Percentiles rank a stretch among this genome's conserved stretches.
These are phyloP conservation scores for Digitonthophagus gazella DNA, from an alignment of 2,888 invertebrate genomes.

Conservation along the genomic window DNA sequence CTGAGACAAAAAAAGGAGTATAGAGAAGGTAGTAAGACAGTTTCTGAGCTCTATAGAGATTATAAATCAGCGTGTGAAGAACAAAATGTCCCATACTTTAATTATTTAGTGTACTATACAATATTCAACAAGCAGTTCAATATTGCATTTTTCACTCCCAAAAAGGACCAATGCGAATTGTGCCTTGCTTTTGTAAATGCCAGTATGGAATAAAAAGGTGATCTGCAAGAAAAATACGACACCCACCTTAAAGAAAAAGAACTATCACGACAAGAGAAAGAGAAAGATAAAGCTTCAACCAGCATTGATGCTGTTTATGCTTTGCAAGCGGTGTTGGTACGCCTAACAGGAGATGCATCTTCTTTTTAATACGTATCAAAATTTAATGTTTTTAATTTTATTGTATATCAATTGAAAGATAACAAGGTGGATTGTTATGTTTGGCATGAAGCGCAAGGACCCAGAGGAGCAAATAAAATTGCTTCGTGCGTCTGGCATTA, in stretches of 20 bases:
- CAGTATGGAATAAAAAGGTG: background rate
- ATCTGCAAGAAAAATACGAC: conserved; percentile 6
- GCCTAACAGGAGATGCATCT: conserved; percentile 30
- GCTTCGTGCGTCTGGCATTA: conserved; percentile 31
- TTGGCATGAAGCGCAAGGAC: conserved; percentile 34
- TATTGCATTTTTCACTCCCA: conserved; percentile 18
- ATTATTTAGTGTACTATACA: conserved; percentile 5
- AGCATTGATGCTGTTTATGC: conserved; percentile 27
- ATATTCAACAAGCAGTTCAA: conserved; percentile 16
- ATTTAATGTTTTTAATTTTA: conserved; percentile 30
- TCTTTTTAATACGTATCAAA: conserved; percentile 33
- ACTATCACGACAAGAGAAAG: conserved; percentile 27
- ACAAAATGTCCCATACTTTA: background rate
- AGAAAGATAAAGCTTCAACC: conserved; percentile 27
- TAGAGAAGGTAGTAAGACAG: conserved; percentile 38
- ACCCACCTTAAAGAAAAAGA: conserved; percentile 29
- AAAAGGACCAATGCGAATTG: conserved; percentile 36
- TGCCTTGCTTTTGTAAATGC: conserved; percentile 38
- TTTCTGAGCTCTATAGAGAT: conserved; percentile 29
- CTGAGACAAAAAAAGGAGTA: conserved; percentile 28
- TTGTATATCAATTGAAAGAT: conserved; percentile 22
- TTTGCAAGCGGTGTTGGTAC: conserved; percentile 31
- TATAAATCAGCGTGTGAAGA: conserved; percentile 12
- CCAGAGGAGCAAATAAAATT: conserved; percentile 34
- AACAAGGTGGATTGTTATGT: conserved; percentile 31